phyloP scores from a whole-genome alignment of 1,140 invertebrate species.

The Tribolium castaneum region DNA sequence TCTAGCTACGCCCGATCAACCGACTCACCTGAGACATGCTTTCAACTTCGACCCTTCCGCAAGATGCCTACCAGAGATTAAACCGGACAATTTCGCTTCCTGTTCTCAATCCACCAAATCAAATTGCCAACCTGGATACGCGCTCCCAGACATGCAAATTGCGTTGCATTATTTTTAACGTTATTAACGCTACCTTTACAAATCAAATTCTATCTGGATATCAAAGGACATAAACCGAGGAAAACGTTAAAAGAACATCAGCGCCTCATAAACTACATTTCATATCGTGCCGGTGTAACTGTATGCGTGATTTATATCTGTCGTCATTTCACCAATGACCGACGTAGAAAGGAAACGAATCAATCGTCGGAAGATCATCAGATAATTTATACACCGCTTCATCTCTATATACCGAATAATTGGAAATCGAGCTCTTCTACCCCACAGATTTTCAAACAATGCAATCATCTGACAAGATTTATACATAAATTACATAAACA shows the following conservation, averaged over 20 bases:
- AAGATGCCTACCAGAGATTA: conserved; percentile 30
- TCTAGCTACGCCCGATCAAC: conserved; percentile 36
- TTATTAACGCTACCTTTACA: background rate
- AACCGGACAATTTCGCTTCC: conserved; percentile 23
- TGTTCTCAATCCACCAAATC: conserved; percentile 12
- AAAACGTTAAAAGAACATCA: conserved; percentile 36
- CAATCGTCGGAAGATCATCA: conserved; percentile 29
- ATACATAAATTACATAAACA: background rate
- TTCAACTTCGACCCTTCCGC: conserved; percentile 11
- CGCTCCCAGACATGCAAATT: conserved; percentile 1
- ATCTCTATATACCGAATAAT: conserved; percentile 4
- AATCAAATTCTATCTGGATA: conserved; percentile 14
- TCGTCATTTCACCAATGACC: conserved; percentile 14
- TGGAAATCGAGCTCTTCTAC: background rate
- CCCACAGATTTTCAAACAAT: background rate
- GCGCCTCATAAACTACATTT: conserved; percentile 25
- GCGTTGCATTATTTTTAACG: background rate
- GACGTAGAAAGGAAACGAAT: conserved; percentile 11
- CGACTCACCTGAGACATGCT: conserved; percentile 40
- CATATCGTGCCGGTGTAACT: conserved; percentile 14
- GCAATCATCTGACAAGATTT: background rate
- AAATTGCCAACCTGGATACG: background rate
- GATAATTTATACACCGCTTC: conserved; percentile 32
- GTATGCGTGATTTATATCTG: conserved; percentile 27
- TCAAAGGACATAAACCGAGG: background rate